Evolutionary conservation across 2,797 vertebrate genomes (phyloP).

Genomic region (Hippopotamyrus pictus): DNA sequence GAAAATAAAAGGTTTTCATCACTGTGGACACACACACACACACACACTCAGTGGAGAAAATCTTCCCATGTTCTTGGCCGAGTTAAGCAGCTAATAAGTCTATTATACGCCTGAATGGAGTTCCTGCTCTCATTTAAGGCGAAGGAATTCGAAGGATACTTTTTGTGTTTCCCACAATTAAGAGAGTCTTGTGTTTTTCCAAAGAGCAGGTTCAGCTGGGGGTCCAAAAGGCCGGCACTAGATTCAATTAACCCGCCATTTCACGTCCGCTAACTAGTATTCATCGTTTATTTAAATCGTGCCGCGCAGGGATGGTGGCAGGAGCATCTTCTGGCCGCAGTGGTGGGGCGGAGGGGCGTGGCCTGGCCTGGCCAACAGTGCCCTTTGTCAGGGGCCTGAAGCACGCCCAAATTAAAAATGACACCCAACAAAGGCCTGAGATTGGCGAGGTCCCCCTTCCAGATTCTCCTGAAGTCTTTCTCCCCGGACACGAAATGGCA

Average conservation of each 20-base stretch:
- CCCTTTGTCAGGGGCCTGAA: constrained; percentile 76
- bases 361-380: constrained; percentile 75
- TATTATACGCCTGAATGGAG: constrained; percentile 84
- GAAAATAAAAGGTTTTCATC: background rate
- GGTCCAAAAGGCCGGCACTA: constrained; percentile 81
- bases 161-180: constrained; percentile 91
- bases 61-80: constrained; percentile 74
- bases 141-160: constrained; percentile 96
- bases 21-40: constrained; percentile 23
- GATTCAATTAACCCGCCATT: constrained; percentile 97
- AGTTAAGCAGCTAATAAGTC: constrained; percentile 96
- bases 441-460: constrained; percentile 72
- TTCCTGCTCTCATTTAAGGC: constrained; percentile 79
- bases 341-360: constrained; percentile 60
- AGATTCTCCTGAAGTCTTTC: constrained; percentile 47
- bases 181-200: constrained; percentile 79
- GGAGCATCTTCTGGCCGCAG: constrained; percentile 65
- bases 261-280: constrained; percentile 82
- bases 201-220: constrained; percentile 80
- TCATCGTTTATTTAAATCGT: constrained; percentile 74
- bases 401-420: constrained; percentile 91
- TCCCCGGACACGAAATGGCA: constrained; percentile 58
- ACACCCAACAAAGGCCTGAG: constrained; percentile 79
- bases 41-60: constrained; percentile 57
- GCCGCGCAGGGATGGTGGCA: constrained; percentile 70